Evolutionary conservation across 2,797 vertebrate species (phyloP).

Genomic region (Pterois miles): DNA sequence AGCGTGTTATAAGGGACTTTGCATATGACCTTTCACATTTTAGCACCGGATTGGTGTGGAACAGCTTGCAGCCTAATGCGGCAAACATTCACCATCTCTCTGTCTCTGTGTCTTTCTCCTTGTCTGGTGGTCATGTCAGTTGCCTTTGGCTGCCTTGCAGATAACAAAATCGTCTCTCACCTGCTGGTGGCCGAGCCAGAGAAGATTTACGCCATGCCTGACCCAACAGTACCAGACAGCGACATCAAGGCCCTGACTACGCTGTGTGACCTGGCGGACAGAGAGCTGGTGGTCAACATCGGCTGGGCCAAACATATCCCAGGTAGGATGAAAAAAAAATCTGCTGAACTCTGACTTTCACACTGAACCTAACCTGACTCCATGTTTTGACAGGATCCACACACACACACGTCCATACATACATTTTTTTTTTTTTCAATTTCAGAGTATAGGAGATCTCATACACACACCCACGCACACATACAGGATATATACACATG

Average conservation of each 20-base stretch:
- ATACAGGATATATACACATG: background rate
- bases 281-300: conserved; percentile 98
- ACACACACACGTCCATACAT: background rate
- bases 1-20: conserved; percentile 21
- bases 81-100: conserved; percentile 76
- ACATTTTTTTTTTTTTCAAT: background rate
- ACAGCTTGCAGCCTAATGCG: conserved; percentile 52
- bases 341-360: conserved; percentile 15
- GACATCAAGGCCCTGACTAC: conserved; percentile 99
- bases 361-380: conserved; percentile 6
- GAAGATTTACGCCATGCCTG: conserved; percentile 99
- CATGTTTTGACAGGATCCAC: conserved; percentile 13
- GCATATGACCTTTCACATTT: conserved; percentile 45
- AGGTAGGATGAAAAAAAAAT: conserved; percentile 82
- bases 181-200: conserved; percentile 98
- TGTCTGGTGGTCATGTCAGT: conserved; percentile 88
- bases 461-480: background rate
- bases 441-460: background rate
- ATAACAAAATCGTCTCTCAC: conserved; percentile 99
- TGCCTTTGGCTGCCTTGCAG: conserved; percentile 93
- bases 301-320: conserved; percentile 99
- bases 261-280: conserved; percentile 96
- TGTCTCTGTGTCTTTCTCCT: conserved; percentile 85
- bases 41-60: conserved; percentile 61
- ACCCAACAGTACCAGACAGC: conserved; percentile 97